phyloP scores from a whole-genome alignment of 2,888 invertebrate genomes.

The Trissoscelio sp. region DNA sequence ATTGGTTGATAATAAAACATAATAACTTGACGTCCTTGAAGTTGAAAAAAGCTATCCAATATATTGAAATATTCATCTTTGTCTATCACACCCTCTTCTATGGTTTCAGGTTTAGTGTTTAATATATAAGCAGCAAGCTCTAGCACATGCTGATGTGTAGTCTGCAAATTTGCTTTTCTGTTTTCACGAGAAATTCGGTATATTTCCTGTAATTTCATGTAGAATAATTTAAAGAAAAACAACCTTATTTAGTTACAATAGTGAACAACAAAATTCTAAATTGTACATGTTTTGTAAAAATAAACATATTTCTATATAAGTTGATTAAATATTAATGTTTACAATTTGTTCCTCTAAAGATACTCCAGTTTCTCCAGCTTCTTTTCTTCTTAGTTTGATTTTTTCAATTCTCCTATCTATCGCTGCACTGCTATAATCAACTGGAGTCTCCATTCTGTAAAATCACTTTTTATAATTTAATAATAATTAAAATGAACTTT shows the following conservation, averaged over 20 bases:
- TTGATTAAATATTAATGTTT: neutral
- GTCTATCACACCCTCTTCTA: constrained; percentile 90
- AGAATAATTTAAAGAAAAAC: constrained; percentile 6
- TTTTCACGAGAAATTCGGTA: constrained; percentile 86
- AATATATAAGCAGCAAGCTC: constrained; percentile 87
- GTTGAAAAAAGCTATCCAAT: constrained; percentile 86
- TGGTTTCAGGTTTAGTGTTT: constrained; percentile 84
- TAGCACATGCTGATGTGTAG: constrained; percentile 87
- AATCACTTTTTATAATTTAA: constrained; percentile 24
- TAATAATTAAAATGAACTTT: too few relatives aligned
- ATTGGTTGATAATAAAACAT: constrained; percentile 88
- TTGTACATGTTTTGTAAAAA: neutral
- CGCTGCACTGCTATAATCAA: constrained; percentile 79
- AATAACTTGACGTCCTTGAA: constrained; percentile 86
- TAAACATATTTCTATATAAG: too few relatives aligned
- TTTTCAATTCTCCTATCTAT: constrained; percentile 77
- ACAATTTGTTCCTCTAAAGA: constrained; percentile 51
- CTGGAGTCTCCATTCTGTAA: neutral
- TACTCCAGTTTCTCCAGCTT: too few relatives aligned
- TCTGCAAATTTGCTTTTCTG: constrained; percentile 83
- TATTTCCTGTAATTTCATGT: constrained; percentile 83
- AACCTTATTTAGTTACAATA: too few relatives aligned
- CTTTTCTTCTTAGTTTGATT: constrained; percentile 74
- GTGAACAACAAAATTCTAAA: constrained; percentile 3
- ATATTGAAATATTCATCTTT: constrained; percentile 86